These are phyloP conservation scores for Globia sparganii DNA, from an alignment of 2,888 invertebrate genomes.

Conservation along the genomic window DNA sequence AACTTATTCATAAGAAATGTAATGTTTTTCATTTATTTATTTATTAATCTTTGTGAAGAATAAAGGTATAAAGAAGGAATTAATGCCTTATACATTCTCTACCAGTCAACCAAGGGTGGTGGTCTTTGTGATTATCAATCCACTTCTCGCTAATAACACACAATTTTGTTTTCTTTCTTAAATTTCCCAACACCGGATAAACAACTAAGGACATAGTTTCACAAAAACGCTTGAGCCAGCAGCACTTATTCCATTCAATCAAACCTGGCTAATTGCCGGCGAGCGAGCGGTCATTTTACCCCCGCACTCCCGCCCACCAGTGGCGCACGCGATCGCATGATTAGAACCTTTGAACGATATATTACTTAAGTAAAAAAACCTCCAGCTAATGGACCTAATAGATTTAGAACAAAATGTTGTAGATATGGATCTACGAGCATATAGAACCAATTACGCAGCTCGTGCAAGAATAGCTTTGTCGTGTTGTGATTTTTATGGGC, in stretches of 20 bases:
- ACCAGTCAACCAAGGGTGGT: background rate
- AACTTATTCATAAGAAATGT: background rate
- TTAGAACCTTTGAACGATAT: slow-evolving; percentile 71
- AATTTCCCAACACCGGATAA: slow-evolving; percentile 23
- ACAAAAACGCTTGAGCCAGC: slow-evolving; percentile 56
- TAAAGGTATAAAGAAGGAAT: background rate
- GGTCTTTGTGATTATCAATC: background rate
- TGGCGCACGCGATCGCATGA: slow-evolving; percentile 72
- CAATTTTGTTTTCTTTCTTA: background rate
- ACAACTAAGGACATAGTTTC: slow-evolving; percentile 28
- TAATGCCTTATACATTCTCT: background rate
- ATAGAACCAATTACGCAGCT: slow-evolving; percentile 63
- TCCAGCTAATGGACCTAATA: slow-evolving; percentile 74
- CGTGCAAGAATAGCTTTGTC: slow-evolving; percentile 48
- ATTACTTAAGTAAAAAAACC: slow-evolving; percentile 67
- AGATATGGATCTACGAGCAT: slow-evolving; percentile 63
- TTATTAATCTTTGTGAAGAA: background rate
- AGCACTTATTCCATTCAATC: slow-evolving; percentile 73
- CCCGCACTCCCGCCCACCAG: slow-evolving; percentile 62
- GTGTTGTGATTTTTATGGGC: slow-evolving; percentile 57
- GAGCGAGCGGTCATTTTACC: slow-evolving; percentile 69
- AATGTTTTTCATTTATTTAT: background rate
- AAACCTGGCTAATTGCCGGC: slow-evolving; percentile 71
- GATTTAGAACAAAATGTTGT: slow-evolving; percentile 73
- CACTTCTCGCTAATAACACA: background rate